Evolutionary conservation across 2,888 invertebrate genomes (phyloP).

Genomic region (Drosophila phalerata): DNA sequence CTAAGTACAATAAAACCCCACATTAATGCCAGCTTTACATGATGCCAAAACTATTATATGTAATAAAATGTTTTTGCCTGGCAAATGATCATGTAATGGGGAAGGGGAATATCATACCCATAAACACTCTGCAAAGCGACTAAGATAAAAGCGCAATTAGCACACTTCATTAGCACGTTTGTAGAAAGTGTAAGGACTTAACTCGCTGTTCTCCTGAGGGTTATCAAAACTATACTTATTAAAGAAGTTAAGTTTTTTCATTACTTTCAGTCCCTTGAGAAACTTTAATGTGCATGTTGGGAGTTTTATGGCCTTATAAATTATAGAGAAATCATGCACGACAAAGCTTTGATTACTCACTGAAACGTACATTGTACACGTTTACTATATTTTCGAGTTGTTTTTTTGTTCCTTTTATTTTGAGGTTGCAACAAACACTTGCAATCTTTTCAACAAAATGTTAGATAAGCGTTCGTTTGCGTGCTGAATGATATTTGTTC

Average conservation of each 20-base stretch:
- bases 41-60: slow-evolving; percentile 34
- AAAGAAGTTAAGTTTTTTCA: neutral
- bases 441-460: slow-evolving; percentile 43
- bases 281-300: slow-evolving; percentile 41
- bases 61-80: slow-evolving; percentile 41
- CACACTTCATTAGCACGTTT: slow-evolving; percentile 54
- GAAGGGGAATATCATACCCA: slow-evolving; percentile 1
- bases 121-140: neutral
- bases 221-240: slow-evolving; percentile 9
- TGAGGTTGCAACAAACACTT: slow-evolving; percentile 23
- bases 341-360: slow-evolving; percentile 7
- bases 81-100: slow-evolving; percentile 6
- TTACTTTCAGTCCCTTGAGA: slow-evolving; percentile 4
- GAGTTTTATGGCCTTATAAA: slow-evolving; percentile 18
- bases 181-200: slow-evolving; percentile 2
- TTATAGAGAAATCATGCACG: slow-evolving; percentile 29
- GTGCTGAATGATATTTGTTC: slow-evolving; percentile 52
- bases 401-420: neutral
- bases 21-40: slow-evolving; percentile 33
- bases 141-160: slow-evolving; percentile 50
- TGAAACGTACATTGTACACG: neutral
- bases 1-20: too few relatives aligned
- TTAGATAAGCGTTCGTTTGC: slow-evolving; percentile 71
- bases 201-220: neutral
- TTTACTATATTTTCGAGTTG: slow-evolving; percentile 3